phyloP scores from a whole-genome alignment of 2,797 vertebrate genomes.

The Clarias platycephalus region DNA sequence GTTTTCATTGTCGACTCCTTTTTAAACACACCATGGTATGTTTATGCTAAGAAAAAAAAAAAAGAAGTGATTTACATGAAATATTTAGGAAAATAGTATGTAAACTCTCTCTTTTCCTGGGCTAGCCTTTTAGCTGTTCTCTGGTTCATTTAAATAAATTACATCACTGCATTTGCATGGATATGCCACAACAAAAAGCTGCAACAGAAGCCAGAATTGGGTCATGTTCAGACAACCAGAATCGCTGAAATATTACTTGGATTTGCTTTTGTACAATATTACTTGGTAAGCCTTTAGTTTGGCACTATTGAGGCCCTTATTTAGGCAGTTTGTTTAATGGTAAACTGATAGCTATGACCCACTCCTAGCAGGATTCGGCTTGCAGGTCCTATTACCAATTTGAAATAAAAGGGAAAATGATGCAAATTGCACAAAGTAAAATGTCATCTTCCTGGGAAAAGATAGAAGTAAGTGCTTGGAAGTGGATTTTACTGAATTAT shows the following conservation, averaged over 20 bases:
- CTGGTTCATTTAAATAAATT: not conserved
- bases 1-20: not conserved
- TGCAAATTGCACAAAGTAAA: not conserved
- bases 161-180: not conserved
- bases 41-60: not conserved
- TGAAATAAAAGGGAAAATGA: not conserved
- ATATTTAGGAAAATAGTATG: not conserved
- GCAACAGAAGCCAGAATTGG: not conserved
- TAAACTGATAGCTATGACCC: not conserved
- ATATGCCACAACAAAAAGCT: not conserved
- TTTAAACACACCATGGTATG: not conserved
- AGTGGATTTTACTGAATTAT: not conserved
- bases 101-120: not conserved
- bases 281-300: not conserved
- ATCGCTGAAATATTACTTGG: not conserved
- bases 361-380: no score
- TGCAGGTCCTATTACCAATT: not conserved
- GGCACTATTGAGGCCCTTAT: not conserved
- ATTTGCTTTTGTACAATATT: not conserved
- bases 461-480: not conserved
- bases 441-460: not conserved
- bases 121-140: not conserved
- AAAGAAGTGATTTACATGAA: not conserved
- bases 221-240: not conserved
- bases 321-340: not conserved